Evolutionary conservation across 2,797 vertebrate genomes (phyloP).

Genomic region (Nannoperca obscura): DNA sequence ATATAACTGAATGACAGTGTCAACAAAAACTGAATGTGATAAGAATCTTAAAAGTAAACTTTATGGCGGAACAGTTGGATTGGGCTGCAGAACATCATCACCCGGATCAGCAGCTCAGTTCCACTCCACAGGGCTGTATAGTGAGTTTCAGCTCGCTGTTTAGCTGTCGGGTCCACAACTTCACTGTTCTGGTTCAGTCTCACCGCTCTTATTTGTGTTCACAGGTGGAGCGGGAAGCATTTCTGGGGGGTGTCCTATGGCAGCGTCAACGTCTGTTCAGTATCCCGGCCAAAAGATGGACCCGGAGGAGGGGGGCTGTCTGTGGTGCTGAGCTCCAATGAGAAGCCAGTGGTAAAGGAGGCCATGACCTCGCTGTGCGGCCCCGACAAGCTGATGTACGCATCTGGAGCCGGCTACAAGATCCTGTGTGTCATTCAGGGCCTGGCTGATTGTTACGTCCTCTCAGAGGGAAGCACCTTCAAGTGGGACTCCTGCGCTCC

Average conservation of each 20-base stretch:
- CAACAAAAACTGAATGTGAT: background rate
- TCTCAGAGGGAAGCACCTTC: constrained; percentile 92
- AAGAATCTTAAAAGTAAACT: background rate
- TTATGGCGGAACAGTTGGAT: background rate
- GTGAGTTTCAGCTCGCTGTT: background rate
- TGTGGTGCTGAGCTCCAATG: constrained; percentile 88
- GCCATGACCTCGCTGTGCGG: constrained; percentile 80
- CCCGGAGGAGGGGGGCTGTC: constrained; percentile 64
- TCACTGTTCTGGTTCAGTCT: background rate
- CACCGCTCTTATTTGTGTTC: constrained; percentile 26
- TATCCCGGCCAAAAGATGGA: constrained; percentile 47
- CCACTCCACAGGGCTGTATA: background rate
- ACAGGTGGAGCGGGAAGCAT: constrained; percentile 85
- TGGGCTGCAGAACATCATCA: background rate
- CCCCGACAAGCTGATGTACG: constrained; percentile 80
- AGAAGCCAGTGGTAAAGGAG: constrained; percentile 84
- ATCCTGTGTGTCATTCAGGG: constrained; percentile 91
- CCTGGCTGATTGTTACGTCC: constrained; percentile 88
- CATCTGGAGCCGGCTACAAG: constrained; percentile 92
- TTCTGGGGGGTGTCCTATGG: constrained; percentile 87
- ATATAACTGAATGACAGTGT: background rate
- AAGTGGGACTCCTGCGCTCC: constrained; percentile 94
- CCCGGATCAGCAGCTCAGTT: background rate
- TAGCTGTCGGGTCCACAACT: background rate
- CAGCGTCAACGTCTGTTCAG: constrained; percentile 81